These are phyloP conservation scores for Thamnophis elegans DNA, from an alignment of 2,797 vertebrate genomes.

Conservation along the genomic window DNA sequence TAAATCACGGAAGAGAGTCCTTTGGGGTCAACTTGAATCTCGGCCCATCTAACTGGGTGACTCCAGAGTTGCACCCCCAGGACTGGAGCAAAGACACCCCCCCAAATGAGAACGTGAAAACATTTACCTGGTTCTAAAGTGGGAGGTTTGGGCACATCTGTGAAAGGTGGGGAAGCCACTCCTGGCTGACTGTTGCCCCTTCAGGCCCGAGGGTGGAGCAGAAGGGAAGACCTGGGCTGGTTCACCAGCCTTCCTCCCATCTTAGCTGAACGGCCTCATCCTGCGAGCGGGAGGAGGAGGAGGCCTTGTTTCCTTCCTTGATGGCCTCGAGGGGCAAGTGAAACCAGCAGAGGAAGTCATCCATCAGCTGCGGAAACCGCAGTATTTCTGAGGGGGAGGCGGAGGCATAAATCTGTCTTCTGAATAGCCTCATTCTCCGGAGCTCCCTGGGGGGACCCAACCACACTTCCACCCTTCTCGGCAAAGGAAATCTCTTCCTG, in stretches of 20 bases:
- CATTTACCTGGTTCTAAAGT: accelerated
- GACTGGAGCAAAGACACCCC: not conserved
- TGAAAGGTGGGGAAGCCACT: not conserved
- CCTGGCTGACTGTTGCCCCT: not conserved
- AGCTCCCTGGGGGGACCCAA: not conserved
- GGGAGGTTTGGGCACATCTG: not conserved
- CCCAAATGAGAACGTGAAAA: not conserved
- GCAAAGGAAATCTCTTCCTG: not conserved
- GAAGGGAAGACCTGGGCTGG: not conserved
- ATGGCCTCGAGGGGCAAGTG: no score
- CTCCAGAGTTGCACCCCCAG: not conserved
- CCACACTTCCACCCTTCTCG: not conserved
- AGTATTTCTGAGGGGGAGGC: not conserved
- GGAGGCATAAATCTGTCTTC: not conserved
- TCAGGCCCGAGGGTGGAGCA: not conserved
- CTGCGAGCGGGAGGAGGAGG: not conserved
- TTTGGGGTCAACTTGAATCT: no score
- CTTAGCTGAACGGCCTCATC: not conserved
- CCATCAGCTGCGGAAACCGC: not conserved
- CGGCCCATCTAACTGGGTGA: no score
- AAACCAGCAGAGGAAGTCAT: not conserved
- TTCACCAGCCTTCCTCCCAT: not conserved
- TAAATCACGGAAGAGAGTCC: not conserved
- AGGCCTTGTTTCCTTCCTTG: not conserved
- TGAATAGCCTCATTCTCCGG: not conserved